Evolutionary conservation across 1,140 invertebrate genomes (phyloP).

Genomic region (Orchesella cincta): DNA sequence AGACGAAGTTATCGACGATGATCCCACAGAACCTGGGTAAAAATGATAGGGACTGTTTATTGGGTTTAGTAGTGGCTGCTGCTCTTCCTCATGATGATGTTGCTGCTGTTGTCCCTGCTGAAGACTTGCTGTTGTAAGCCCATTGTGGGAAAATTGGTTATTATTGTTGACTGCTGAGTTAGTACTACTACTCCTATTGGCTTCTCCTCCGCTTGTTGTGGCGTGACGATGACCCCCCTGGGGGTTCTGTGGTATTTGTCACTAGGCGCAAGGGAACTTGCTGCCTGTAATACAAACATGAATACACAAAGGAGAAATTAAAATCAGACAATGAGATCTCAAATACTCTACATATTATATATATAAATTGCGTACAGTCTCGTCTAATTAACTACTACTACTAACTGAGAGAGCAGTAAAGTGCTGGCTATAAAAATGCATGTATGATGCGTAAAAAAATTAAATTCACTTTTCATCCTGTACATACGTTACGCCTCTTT

Average conservation of each 20-base stretch:
- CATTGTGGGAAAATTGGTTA: constrained; percentile 24
- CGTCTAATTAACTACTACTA: too few species aligned
- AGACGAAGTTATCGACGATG: constrained; percentile 11
- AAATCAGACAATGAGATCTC: constrained; percentile 26
- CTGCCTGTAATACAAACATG: constrained; percentile 33
- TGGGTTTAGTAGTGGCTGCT: too few species aligned
- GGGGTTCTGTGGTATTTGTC: constrained; percentile 36
- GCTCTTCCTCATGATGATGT: not conserved
- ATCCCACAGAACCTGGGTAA: constrained; percentile 6
- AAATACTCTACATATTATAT: too few species aligned
- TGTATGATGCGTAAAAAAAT: not conserved
- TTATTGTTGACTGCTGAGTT: constrained; percentile 4
- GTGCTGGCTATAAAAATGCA: not conserved
- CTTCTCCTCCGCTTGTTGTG: constrained; percentile 4
- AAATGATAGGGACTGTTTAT: constrained; percentile 16
- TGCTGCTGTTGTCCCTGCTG: not conserved
- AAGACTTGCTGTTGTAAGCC: not conserved
- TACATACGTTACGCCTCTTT: not conserved
- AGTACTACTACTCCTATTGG: not conserved
- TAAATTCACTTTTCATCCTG: not conserved
- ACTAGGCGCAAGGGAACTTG: constrained; percentile 38
- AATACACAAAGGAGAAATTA: not conserved
- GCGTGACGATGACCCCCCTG: constrained; percentile 11
- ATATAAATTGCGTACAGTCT: too few species aligned
- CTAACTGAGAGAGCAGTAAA: too few species aligned